A percentile compares a stretch with the other conserved stretches of the same genome.
Evolutionary conservation across 2,113 vertebrate genomes (phyloP).

Genomic region (Otocyon megalotis): DNA sequence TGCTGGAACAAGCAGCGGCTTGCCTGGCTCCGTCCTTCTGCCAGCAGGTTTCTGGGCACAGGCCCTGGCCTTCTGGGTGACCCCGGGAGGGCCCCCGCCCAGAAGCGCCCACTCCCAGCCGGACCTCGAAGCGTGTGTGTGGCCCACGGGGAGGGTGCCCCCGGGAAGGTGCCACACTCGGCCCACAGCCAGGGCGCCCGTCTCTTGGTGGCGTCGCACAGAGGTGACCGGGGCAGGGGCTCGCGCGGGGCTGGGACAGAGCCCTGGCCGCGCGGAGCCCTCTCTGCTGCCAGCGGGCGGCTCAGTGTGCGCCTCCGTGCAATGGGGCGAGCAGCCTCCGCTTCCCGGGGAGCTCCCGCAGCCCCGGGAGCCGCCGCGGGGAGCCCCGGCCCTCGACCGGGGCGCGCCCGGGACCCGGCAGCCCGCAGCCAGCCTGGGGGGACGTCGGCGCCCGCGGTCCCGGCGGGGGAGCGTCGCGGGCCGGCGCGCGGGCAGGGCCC

Average conservation of each 20-base stretch:
- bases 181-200: background rate
- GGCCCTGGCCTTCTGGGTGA: background rate
- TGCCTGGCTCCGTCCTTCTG: background rate
- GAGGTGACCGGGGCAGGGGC: background rate
- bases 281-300: background rate
- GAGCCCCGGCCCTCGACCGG: background rate
- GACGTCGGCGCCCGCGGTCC: background rate
- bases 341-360: background rate
- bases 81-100: background rate
- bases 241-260: background rate
- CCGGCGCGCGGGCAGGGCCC: background rate
- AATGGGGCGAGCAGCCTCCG: constrained; percentile 1
- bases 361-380: background rate
- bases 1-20: constrained; percentile 52
- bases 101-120: constrained; percentile 23
- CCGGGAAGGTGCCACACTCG: background rate
- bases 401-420: background rate
- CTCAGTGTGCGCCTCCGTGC: constrained; percentile 51
- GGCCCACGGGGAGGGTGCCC: background rate
- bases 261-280: background rate
- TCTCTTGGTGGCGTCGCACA: background rate
- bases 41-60: constrained; percentile 60
- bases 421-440: background rate
- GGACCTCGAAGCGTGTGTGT: background rate
- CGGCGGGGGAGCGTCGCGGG: background rate